These are phyloP conservation scores for Lemur catta DNA, from an alignment of 2,797 vertebrate species.

Conservation along the genomic window DNA sequence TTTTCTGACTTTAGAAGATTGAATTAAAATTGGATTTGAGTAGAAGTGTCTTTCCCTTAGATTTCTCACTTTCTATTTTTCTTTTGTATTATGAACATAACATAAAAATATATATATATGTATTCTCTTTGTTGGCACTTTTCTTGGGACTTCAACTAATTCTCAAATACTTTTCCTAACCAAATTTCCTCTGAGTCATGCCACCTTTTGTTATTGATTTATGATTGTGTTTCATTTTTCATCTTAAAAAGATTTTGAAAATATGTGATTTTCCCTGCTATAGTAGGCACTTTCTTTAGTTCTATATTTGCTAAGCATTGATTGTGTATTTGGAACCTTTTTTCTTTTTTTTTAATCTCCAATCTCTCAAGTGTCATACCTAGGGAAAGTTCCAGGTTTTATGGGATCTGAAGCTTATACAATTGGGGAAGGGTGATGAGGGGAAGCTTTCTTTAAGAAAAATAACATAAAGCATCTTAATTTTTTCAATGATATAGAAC, in stretches of 20 bases:
- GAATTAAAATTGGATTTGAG: conserved; percentile 42
- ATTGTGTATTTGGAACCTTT: neutral
- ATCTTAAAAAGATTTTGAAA: conserved; percentile 5
- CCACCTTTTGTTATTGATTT: neutral
- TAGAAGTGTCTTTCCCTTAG: neutral
- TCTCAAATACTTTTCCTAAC: neutral
- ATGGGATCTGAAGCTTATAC: neutral
- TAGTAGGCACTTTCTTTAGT: neutral
- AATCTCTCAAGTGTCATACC: neutral
- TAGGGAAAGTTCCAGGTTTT: neutral
- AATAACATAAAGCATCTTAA: neutral
- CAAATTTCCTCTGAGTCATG: neutral
- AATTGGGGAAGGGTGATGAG: accelerated
- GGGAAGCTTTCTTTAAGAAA: neutral
- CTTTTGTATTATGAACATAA: neutral
- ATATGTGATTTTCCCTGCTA: neutral
- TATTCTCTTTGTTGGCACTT: neutral
- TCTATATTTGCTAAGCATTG: neutral
- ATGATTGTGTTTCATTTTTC: neutral
- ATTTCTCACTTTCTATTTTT: neutral
- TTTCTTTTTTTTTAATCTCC: neutral
- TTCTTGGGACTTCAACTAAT: neutral
- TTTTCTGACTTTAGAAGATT: neutral
- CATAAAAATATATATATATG: no score
- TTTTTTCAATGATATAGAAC: neutral